Conservation (phyloP, 2,888 invertebrate species). For the Luperina nickerlii region DNA sequence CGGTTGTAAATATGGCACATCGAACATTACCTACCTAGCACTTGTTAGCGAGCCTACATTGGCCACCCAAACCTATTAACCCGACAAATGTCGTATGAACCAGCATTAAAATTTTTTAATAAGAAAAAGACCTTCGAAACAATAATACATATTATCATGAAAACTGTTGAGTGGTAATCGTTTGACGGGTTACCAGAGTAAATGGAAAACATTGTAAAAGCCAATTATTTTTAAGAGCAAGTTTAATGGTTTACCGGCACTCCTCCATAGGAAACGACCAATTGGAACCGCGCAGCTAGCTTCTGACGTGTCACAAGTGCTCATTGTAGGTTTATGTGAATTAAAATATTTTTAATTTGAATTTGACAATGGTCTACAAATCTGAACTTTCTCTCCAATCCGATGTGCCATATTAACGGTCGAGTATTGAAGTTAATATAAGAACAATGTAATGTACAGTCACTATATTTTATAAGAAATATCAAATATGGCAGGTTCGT, state of each 20-base stretch:
- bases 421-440: slow-evolving; percentile 9
- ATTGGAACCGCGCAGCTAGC: background rate
- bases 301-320: background rate
- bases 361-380: background rate
- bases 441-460: slow-evolving; percentile 57
- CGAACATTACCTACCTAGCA: too few species aligned
- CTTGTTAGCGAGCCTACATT: background rate
- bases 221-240: too few species aligned
- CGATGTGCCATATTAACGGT: background rate
- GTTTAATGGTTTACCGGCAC: too few species aligned
- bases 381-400: background rate
- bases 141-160: too few species aligned
- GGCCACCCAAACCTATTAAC: too few species aligned
- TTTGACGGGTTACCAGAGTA: background rate
- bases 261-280: too few species aligned
- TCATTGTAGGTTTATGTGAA: background rate
- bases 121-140: too few species aligned
- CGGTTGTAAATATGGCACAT: background rate
- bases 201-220: background rate
- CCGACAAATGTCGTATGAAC: too few species aligned
- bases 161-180: too few species aligned
- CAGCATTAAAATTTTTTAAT: too few species aligned
- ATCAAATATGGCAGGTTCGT: slow-evolving; percentile 20
- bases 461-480: slow-evolving; percentile 54
- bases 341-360: background rate